phyloP scores from a whole-genome alignment of 2,888 invertebrate genomes.

The Eristalis arbustorum region DNA sequence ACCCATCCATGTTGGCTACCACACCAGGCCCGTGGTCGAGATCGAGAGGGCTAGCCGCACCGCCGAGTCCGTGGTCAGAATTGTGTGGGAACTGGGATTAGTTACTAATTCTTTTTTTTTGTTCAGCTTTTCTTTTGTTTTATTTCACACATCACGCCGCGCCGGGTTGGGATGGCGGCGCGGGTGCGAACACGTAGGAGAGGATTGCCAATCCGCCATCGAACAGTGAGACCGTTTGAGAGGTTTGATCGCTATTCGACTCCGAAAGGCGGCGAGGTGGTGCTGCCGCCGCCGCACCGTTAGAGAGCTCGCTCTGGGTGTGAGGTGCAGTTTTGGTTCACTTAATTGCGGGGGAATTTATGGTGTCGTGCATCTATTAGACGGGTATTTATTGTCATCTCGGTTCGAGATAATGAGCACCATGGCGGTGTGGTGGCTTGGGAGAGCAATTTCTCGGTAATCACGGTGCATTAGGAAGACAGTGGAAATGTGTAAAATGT shows the following conservation, averaged over 20 bases:
- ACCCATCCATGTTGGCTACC: slow-evolving; percentile 19
- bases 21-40: slow-evolving; percentile 37
- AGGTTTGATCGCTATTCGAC: slow-evolving; percentile 45
- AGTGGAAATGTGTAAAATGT: slow-evolving; percentile 39
- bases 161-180: slow-evolving; percentile 9
- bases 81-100: slow-evolving; percentile 66
- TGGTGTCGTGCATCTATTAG: slow-evolving; percentile 70
- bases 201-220: slow-evolving; percentile 42
- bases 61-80: slow-evolving; percentile 40
- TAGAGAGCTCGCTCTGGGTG: slow-evolving; percentile 45
- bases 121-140: background rate
- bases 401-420: slow-evolving; percentile 51
- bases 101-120: slow-evolving; percentile 46
- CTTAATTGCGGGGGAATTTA: slow-evolving; percentile 67
- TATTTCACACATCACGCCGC: slow-evolving; percentile 56
- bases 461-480: slow-evolving; percentile 50
- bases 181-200: slow-evolving; percentile 45
- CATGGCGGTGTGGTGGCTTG: slow-evolving; percentile 18
- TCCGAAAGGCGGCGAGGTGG: slow-evolving; percentile 17
- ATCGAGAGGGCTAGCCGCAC: slow-evolving; percentile 17
- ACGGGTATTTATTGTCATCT: slow-evolving; percentile 69
- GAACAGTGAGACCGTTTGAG: slow-evolving; percentile 19
- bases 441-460: slow-evolving; percentile 59
- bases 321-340: slow-evolving; percentile 51
- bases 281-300: background rate